These are phyloP conservation scores for Enteromius fasciolatus DNA, from an alignment of 2,797 vertebrate species.

Conservation along the genomic window DNA sequence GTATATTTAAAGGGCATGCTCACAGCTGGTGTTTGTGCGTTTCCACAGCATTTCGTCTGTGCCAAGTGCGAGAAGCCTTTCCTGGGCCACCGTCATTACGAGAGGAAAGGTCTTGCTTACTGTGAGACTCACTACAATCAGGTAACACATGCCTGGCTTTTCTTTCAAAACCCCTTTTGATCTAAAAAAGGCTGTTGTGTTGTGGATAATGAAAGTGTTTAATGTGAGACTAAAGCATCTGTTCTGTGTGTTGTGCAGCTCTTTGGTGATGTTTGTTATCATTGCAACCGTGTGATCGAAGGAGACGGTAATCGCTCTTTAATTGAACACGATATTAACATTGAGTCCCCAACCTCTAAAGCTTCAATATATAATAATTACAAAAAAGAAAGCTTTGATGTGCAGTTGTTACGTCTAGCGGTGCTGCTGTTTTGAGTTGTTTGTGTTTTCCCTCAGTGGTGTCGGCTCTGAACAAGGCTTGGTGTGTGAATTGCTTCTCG, in stretches of 20 bases:
- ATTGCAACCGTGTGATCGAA: slow-evolving; percentile 98
- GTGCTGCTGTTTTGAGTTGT: background rate
- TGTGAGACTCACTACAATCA: slow-evolving; percentile 99
- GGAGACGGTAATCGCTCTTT: slow-evolving; percentile 87
- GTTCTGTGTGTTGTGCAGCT: slow-evolving; percentile 76
- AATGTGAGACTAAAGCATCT: background rate
- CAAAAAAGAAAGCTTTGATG: background rate
- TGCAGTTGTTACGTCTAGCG: no score
- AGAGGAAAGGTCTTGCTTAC: slow-evolving; percentile 96
- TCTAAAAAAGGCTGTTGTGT: no score
- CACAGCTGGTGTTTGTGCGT: slow-evolving; percentile 47
- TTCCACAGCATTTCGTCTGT: slow-evolving; percentile 81
- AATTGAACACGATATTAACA: slow-evolving; percentile 16
- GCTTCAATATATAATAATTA: background rate
- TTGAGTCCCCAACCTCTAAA: slow-evolving; percentile 1
- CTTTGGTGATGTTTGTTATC: slow-evolving; percentile 97
- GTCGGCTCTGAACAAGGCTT: slow-evolving; percentile 97
- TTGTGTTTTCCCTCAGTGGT: slow-evolving; percentile 80
- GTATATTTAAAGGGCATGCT: background rate
- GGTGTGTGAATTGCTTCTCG: slow-evolving; percentile 96
- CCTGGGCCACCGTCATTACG: slow-evolving; percentile 97
- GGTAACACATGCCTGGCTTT: slow-evolving; percentile 72
- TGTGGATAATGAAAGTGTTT: background rate
- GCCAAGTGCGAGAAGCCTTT: slow-evolving; percentile 94
- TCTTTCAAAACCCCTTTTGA: background rate